Conservation (phyloP, 2,888 invertebrate genomes). For the Diplolepis rosae region DNA sequence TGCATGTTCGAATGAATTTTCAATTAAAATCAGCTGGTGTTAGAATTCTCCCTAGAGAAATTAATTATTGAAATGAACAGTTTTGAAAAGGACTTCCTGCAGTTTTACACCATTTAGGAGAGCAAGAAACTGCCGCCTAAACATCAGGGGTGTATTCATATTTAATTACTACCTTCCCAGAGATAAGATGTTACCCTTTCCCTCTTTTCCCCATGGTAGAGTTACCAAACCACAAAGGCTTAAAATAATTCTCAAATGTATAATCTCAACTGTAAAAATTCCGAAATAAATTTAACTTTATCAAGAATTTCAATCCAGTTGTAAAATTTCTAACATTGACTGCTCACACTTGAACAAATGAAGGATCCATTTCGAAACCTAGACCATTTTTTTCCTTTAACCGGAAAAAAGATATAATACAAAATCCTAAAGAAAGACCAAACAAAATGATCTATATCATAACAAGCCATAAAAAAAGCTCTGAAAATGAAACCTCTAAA, state of each 20-base stretch:
- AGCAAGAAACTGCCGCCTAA: neutral
- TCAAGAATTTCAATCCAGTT: no score
- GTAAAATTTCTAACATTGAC: no score
- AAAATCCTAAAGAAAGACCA: neutral
- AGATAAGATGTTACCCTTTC: conserved; percentile 15
- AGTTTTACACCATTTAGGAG: neutral
- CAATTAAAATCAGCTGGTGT: neutral
- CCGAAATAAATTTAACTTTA: no score
- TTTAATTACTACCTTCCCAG: conserved; percentile 10
- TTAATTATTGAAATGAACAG: neutral
- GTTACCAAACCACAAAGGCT: neutral
- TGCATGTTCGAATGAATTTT: neutral
- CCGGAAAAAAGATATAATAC: neutral
- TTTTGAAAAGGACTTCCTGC: neutral
- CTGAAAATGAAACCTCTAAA: conserved; percentile 19
- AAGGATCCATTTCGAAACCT: no score
- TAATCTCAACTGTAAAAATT: no score
- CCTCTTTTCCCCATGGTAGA: neutral
- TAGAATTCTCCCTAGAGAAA: neutral
- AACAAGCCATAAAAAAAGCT: conserved; percentile 1
- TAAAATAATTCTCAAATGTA: neutral
- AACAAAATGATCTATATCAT: neutral
- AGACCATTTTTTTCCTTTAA: no score
- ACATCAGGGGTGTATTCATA: neutral
- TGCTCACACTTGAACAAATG: no score